These are phyloP conservation scores for Rambutsinella grinnellia DNA, from an alignment of 2,888 invertebrate species.

Conservation along the genomic window DNA sequence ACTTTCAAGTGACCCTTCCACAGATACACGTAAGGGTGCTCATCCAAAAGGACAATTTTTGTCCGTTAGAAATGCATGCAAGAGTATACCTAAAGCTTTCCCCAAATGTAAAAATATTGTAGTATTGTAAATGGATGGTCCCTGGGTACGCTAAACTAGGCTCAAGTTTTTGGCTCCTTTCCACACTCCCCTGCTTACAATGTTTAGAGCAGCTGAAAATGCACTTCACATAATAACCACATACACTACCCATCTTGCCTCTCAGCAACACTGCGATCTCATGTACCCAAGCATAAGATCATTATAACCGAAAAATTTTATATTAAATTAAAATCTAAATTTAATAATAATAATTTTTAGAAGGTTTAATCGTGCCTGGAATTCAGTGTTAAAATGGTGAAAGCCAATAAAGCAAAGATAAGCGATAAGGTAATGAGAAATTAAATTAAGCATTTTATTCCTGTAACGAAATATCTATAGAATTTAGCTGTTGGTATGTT, in stretches of 20 bases:
- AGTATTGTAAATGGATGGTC: slow-evolving; percentile 21
- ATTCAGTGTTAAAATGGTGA: neutral
- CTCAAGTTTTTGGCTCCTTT: slow-evolving; percentile 44
- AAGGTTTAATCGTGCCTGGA: slow-evolving; percentile 11
- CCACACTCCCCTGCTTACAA: slow-evolving; percentile 20
- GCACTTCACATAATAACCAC: too few species aligned
- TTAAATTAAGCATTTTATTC: slow-evolving; percentile 13
- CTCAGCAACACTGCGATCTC: slow-evolving; percentile 32
- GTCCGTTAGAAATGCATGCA: too few species aligned
- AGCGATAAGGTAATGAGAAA: slow-evolving; percentile 58
- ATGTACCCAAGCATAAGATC: slow-evolving; percentile 14
- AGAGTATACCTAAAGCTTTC: too few species aligned
- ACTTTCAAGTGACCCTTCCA: too few species aligned
- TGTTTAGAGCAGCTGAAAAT: slow-evolving; percentile 43
- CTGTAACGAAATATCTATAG: slow-evolving; percentile 41
- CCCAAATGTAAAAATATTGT: neutral
- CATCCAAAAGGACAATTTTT: too few species aligned
- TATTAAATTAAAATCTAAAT: slow-evolving; percentile 10
- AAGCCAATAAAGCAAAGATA: slow-evolving; percentile 57
- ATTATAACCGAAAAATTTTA: slow-evolving; percentile 2
- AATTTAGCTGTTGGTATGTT: slow-evolving; percentile 30
- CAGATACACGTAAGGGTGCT: too few species aligned
- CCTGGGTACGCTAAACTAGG: slow-evolving; percentile 46
- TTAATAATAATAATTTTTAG: neutral
- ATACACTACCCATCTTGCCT: slow-evolving; percentile 8